Evolutionary conservation across 23 tunicate genomes (phyloP).

Genomic region (Clavelina lepadiformis): DNA sequence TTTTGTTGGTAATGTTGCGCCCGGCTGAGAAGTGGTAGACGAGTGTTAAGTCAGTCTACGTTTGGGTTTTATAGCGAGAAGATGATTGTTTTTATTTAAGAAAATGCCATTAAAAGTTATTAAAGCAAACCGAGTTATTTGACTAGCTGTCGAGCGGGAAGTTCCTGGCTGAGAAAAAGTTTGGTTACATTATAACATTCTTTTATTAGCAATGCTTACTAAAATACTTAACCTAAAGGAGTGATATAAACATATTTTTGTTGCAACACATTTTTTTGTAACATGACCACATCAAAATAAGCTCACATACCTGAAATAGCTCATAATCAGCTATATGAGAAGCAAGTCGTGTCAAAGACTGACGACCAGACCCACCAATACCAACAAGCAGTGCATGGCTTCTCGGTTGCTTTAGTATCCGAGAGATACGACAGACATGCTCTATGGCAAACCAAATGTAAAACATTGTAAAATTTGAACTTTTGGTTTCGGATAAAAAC

Average conservation of each 20-base stretch:
- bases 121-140: no score
- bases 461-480: not conserved
- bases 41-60: no score
- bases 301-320: conserved; percentile 66
- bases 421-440: conserved; percentile 91
- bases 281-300: not conserved
- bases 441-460: conserved; percentile 77
- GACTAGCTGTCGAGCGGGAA: no score
- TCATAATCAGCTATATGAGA: conserved; percentile 96
- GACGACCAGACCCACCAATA: conserved; percentile 93
- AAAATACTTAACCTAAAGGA: not conserved
- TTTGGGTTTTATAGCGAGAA: no score
- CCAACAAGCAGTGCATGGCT: conserved; percentile 96
- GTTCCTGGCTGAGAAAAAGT: no score
- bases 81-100: no score
- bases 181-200: no score
- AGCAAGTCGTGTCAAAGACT: conserved; percentile 87
- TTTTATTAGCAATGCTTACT: no score
- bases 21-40: no score
- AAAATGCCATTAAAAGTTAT: no score
- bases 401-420: conserved; percentile 93
- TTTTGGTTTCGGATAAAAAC: no score
- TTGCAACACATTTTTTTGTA: not conserved
- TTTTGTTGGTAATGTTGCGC: no score
- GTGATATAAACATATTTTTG: not conserved